Conservation (phyloP, 2,113 vertebrate genomes). For the Aptenodytes patagonicus region DNA sequence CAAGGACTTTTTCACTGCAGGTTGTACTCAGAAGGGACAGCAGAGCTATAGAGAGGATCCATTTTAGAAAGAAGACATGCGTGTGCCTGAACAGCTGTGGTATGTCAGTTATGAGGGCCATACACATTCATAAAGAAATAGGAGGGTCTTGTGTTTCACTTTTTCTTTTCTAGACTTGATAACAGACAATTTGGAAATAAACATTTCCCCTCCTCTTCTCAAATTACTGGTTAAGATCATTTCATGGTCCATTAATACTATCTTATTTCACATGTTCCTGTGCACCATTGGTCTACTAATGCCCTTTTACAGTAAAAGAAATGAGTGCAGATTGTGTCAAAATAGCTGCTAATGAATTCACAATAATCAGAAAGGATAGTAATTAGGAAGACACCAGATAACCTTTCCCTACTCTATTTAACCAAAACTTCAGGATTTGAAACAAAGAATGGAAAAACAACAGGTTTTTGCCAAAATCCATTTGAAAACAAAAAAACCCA, state of each 20-base stretch:
- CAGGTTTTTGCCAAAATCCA: background rate
- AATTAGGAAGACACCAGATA: background rate
- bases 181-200: background rate
- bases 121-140: background rate
- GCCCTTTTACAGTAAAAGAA: background rate
- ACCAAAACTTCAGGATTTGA: background rate
- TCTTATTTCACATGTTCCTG: background rate
- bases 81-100: background rate
- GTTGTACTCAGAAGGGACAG: background rate
- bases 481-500: background rate
- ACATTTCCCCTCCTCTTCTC: background rate
- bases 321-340: background rate
- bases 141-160: background rate
- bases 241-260: background rate
- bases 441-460: background rate
- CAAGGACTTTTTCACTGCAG: conserved; percentile 12
- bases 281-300: background rate
- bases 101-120: background rate
- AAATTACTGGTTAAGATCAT: background rate
- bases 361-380: background rate
- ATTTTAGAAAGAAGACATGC: background rate
- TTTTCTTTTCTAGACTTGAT: background rate
- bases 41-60: background rate
- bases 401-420: background rate
- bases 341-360: background rate